A percentile compares a stretch with the other conserved stretches of the same genome.
These are phyloP conservation scores for Neodiprion fabricii DNA, from an alignment of 1,140 invertebrate species.

Conservation along the genomic window DNA sequence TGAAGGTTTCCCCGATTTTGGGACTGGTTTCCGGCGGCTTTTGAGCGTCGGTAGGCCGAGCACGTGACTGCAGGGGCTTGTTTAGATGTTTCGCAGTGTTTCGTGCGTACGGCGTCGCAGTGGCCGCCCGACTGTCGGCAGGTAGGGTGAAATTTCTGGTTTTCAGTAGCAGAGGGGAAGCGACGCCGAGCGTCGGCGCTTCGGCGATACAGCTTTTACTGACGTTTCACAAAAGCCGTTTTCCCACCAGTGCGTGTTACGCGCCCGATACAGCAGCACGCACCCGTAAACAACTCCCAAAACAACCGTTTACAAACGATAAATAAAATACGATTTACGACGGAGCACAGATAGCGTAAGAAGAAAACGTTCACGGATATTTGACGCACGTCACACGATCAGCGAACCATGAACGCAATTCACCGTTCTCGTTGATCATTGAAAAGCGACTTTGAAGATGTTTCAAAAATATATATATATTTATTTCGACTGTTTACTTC, in stretches of 20 bases:
- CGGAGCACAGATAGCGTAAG: background rate
- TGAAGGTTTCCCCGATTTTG: too few relatives aligned
- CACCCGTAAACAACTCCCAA: conserved; percentile 17
- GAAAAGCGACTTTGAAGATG: too few relatives aligned
- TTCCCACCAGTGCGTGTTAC: conserved; percentile 43
- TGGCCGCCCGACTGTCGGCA: conserved; percentile 55
- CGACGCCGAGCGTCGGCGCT: conserved; percentile 52
- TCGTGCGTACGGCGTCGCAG: conserved; percentile 50
- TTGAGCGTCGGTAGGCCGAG: too few relatives aligned
- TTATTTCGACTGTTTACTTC: too few relatives aligned
- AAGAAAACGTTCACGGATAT: background rate
- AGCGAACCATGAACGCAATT: too few relatives aligned
- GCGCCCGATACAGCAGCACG: conserved; percentile 44
- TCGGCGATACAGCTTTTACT: conserved; percentile 46
- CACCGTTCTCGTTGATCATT: too few relatives aligned
- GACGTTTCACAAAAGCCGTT: conserved; percentile 18
- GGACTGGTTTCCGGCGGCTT: too few relatives aligned
- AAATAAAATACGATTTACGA: background rate
- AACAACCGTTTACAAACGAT: background rate
- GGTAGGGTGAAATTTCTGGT: conserved; percentile 45
- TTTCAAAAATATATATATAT: too few relatives aligned
- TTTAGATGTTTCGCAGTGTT: conserved; percentile 23
- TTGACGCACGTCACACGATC: too few relatives aligned
- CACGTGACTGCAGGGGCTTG: background rate
- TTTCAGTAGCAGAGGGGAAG: conserved; percentile 35